A percentile compares a stretch with the other conserved stretches of the same genome.
phyloP scores from a whole-genome alignment of 53 echinoderm and acorn worm genomes.

The Paracentrotus lividus region DNA sequence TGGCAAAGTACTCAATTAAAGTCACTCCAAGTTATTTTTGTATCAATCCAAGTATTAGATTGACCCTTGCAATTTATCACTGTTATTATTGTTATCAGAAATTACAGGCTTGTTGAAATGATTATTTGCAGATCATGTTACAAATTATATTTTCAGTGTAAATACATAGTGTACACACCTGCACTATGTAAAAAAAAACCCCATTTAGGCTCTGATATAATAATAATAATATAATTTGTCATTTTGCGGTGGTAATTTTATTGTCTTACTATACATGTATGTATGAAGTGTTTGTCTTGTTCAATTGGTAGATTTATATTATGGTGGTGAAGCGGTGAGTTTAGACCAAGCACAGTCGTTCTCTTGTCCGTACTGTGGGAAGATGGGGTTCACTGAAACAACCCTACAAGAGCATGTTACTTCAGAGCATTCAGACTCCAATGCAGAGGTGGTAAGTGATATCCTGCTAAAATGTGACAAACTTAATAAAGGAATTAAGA shows the following conservation, averaged over 20 bases:
- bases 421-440: conserved; percentile 97
- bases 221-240: too few relatives aligned
- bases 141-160: too few relatives aligned
- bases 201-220: too few relatives aligned
- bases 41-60: too few relatives aligned
- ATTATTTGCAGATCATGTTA: too few relatives aligned
- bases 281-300: neutral
- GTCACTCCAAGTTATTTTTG: neutral
- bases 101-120: too few relatives aligned
- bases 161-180: neutral
- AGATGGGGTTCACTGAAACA: conserved; percentile 97
- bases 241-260: too few relatives aligned
- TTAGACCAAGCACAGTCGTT: conserved; percentile 99
- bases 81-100: too few relatives aligned
- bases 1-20: neutral
- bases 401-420: conserved; percentile 98
- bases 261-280: neutral
- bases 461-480: too few relatives aligned
- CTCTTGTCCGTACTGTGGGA: conserved; percentile 99
- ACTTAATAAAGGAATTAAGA: too few relatives aligned
- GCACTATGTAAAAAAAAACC: too few relatives aligned
- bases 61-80: too few relatives aligned
- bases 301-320: conserved; percentile 92
- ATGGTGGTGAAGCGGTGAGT: conserved; percentile 97
- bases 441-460: conserved; percentile 97